These are phyloP conservation scores for Chiroxiphia lanceolata DNA, from an alignment of 2,797 vertebrate genomes.

Conservation along the genomic window DNA sequence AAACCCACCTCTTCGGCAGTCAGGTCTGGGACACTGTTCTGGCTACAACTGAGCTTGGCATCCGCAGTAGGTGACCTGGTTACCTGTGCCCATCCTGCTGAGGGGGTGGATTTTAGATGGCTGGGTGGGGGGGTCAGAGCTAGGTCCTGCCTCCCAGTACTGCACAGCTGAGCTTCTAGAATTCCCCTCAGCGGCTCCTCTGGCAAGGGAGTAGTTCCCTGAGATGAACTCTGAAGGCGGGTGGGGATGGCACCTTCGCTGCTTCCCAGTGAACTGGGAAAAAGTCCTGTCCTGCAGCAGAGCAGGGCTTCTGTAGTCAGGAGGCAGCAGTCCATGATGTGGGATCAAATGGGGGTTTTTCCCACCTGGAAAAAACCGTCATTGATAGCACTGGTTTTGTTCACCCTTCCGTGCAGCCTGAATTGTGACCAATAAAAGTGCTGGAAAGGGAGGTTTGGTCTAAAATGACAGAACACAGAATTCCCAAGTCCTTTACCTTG, in stretches of 20 bases:
- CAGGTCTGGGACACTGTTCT: rapidly evolving
- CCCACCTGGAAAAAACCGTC: not conserved
- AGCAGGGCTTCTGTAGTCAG: not conserved
- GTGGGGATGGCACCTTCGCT: not conserved
- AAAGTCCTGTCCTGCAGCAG: not conserved
- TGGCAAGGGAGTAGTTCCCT: not conserved
- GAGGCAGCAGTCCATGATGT: not conserved
- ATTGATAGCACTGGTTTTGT: not conserved
- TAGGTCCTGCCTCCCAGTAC: not conserved
- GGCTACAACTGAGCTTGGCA: not conserved
- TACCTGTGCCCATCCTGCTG: not conserved
- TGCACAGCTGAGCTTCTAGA: not conserved
- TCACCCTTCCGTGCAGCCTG: not conserved
- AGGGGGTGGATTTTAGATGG: not conserved
- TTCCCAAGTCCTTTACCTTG: not conserved
- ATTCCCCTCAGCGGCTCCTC: not conserved
- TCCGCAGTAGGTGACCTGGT: too few relatives aligned
- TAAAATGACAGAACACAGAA: not conserved
- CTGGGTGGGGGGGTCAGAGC: not conserved
- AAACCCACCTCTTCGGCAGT: not conserved
- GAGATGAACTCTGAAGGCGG: not conserved
- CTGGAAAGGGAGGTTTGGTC: not conserved
- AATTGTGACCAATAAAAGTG: not conserved
- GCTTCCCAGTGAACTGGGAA: not conserved
- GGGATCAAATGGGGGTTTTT: not conserved